Percentiles rank a stretch among this genome's conserved stretches.
These are phyloP conservation scores for Hippopotamus amphibius DNA, from an alignment of 2,113 vertebrate species.

Conservation along the genomic window DNA sequence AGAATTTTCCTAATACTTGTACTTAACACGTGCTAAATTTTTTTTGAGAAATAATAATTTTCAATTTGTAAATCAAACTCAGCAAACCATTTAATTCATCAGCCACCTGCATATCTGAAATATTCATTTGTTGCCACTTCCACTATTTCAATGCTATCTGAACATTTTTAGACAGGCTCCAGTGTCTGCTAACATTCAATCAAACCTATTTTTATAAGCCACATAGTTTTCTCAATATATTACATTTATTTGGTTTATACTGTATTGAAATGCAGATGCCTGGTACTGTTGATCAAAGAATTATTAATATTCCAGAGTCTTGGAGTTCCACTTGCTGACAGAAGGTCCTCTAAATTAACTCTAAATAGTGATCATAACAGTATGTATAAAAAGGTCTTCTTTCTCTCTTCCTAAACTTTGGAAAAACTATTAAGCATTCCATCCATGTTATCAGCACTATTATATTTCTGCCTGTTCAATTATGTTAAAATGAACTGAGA, in stretches of 20 bases:
- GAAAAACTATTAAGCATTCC: not conserved
- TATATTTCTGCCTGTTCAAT: slow-evolving; percentile 9
- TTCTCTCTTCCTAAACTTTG: not conserved
- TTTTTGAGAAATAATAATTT: not conserved
- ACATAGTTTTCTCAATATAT: not conserved
- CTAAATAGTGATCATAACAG: not conserved
- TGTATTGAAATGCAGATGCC: not conserved
- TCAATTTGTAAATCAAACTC: slow-evolving; percentile 15
- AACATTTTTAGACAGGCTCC: not conserved
- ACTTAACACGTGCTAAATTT: not conserved
- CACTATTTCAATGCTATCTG: slow-evolving; percentile 22
- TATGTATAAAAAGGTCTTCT: not conserved
- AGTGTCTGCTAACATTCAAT: not conserved
- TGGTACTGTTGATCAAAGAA: not conserved
- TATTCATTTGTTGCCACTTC: not conserved
- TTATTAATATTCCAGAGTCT: not conserved
- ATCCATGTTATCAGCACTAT: not conserved
- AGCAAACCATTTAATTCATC: not conserved
- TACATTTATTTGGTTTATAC: not conserved
- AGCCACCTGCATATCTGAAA: not conserved
- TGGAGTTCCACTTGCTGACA: not conserved
- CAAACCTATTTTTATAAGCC: not conserved
- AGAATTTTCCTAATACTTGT: not conserved
- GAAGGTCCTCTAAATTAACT: not conserved
- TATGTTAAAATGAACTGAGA: slow-evolving; percentile 19